Conservation (phyloP, 2,113 vertebrate genomes). For the Nycticorax nycticorax region DNA sequence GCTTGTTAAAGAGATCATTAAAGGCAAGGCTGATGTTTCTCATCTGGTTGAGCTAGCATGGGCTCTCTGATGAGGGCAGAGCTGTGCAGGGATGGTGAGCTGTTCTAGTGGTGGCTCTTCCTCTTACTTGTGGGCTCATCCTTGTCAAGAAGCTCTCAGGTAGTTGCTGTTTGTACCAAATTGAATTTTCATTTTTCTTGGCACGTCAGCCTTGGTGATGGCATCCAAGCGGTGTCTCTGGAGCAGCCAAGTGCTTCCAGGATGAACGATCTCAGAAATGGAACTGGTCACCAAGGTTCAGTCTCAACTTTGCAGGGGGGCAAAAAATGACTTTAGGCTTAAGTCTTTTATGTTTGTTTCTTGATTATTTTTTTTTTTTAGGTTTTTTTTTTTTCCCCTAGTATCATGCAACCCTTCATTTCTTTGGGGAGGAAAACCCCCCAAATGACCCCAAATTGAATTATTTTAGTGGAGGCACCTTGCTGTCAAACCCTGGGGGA, state of each 20-base stretch:
- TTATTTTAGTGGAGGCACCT: not conserved
- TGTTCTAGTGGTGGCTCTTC: not conserved
- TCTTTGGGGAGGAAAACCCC: accelerated
- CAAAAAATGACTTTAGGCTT: not conserved
- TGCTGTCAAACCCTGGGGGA: not conserved
- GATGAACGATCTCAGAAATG: not conserved
- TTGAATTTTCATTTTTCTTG: not conserved
- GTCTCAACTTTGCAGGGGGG: accelerated
- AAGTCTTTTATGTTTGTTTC: not conserved
- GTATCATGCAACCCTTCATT: not conserved
- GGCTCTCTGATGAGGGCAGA: not conserved
- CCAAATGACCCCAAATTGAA: not conserved
- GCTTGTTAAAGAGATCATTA: not conserved
- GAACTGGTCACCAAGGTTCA: not conserved
- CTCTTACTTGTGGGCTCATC: not conserved
- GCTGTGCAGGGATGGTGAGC: not conserved
- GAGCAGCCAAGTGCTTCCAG: not conserved
- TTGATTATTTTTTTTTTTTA: not conserved
- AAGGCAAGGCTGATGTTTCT: not conserved
- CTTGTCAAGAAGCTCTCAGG: not conserved
- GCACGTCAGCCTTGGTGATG: not conserved
- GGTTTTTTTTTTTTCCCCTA: accelerated
- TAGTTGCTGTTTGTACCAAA: not conserved
- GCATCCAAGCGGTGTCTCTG: not conserved
- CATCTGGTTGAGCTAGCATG: not conserved